Percentiles rank a stretch among this genome's conserved stretches.
Evolutionary conservation across 2,797 vertebrate species (phyloP).

Genomic region (Champsocephalus gunnari): DNA sequence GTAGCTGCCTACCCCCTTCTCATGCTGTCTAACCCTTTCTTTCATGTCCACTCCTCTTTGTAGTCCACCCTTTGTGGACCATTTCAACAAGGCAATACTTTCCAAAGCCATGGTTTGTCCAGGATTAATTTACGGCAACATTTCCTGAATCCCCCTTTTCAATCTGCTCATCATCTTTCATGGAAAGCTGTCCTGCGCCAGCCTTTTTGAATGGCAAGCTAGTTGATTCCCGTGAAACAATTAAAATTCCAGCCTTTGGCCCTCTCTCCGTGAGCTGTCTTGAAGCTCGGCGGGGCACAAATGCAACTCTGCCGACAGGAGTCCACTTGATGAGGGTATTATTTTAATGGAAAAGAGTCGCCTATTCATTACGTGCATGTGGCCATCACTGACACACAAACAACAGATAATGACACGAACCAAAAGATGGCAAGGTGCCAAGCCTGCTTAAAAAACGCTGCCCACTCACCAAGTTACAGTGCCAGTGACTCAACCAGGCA

Average conservation of each 20-base stretch:
- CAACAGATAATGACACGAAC: constrained; percentile 78
- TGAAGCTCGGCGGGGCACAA: constrained; percentile 59
- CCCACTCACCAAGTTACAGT: constrained; percentile 55
- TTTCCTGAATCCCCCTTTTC: constrained; percentile 66
- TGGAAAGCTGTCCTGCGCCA: constrained; percentile 44
- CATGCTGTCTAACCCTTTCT: constrained; percentile 53
- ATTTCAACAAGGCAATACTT: constrained; percentile 63
- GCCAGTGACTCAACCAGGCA: constrained; percentile 64
- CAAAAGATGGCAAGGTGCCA: constrained; percentile 66
- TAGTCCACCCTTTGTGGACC: constrained; percentile 68
- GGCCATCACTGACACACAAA: constrained; percentile 79
- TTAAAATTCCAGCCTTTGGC: constrained; percentile 80
- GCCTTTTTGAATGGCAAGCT: constrained; percentile 64
- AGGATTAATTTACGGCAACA: constrained; percentile 76
- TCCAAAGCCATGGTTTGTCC: constrained; percentile 71
- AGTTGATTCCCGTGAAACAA: constrained; percentile 79
- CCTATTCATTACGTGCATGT: constrained; percentile 78
- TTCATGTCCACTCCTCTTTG: constrained; percentile 68
- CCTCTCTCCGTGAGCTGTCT: constrained; percentile 59
- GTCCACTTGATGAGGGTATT: constrained; percentile 80
- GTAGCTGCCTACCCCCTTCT: constrained; percentile 45
- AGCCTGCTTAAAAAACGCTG: constrained; percentile 37
- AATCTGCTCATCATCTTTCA: constrained; percentile 54
- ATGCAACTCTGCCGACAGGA: constrained; percentile 68
- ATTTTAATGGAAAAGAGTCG: constrained; percentile 82